Conservation (phyloP, 1,140 invertebrate species). For the Rhynchophorus ferrugineus region DNA sequence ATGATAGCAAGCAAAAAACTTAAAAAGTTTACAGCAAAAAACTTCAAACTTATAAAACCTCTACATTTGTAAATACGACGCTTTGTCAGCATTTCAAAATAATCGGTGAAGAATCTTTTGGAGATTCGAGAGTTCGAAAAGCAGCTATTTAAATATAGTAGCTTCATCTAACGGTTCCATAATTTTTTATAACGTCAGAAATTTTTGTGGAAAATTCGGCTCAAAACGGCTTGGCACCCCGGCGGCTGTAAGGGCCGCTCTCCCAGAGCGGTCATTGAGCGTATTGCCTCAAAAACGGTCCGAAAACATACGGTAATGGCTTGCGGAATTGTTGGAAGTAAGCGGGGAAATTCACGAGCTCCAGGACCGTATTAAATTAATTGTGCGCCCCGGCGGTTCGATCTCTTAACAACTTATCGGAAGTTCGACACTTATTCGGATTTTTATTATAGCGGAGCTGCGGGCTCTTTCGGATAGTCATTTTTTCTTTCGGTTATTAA, state of each 20-base stretch:
- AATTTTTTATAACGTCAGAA: conserved; percentile 17
- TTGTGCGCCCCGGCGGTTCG: conserved; percentile 7
- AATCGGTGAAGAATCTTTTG: no score
- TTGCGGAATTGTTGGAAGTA: conserved; percentile 22
- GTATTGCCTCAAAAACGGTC: conserved; percentile 29
- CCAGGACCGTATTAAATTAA: conserved; percentile 23
- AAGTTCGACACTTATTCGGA: conserved; percentile 11
- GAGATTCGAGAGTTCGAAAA: no score
- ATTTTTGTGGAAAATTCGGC: conserved; percentile 24
- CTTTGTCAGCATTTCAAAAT: no score
- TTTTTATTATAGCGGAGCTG: no score
- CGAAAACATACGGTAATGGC: conserved; percentile 27
- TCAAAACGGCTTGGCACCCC: conserved; percentile 22
- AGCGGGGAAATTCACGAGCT: conserved; percentile 20
- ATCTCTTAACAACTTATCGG: conserved; percentile 4
- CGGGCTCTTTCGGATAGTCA: no score
- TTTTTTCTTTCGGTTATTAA: no score
- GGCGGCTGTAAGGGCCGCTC: conserved; percentile 19
- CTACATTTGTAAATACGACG: no score
- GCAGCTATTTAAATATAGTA: no score
- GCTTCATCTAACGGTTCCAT: no score
- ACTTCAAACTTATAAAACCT: no score
- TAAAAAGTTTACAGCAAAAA: no score
- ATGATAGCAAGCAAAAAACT: no score
- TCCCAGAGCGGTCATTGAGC: conserved; percentile 28